Evolutionary conservation across 2,797 vertebrate genomes (phyloP).

Genomic region (Emydoidea blandingii): DNA sequence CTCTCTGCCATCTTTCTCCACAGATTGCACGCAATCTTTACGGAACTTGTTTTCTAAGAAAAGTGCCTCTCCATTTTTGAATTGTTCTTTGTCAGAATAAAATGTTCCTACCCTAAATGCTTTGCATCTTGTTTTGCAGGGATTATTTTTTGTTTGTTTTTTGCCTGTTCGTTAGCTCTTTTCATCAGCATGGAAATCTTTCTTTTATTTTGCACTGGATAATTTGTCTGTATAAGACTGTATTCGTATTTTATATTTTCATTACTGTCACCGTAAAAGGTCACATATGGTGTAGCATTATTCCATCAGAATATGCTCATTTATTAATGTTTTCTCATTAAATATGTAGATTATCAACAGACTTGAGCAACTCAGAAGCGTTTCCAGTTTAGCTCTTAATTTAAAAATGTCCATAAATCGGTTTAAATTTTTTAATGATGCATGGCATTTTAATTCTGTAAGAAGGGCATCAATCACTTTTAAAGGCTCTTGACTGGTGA

Average conservation of each 20-base stretch:
- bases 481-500: constrained; percentile 6
- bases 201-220: not conserved
- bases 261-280: not conserved
- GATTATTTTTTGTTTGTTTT: not conserved
- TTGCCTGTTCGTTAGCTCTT: not conserved
- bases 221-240: not conserved
- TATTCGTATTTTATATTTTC: not conserved
- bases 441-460: constrained; percentile 30
- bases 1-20: not conserved
- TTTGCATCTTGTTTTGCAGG: not conserved
- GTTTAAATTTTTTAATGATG: constrained; percentile 58
- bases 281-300: not conserved
- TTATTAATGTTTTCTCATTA: not conserved
- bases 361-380: not conserved
- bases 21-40: not conserved
- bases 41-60: not conserved
- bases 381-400: not conserved
- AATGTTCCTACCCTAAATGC: not conserved
- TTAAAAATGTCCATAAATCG: constrained; percentile 46
- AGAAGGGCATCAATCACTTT: constrained; percentile 44
- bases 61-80: not conserved
- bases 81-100: not conserved
- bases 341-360: not conserved
- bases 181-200: not conserved
- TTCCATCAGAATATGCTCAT: not conserved